Evolutionary conservation across 2,888 invertebrate species (phyloP).

Genomic region (Drosophila borborema): DNA sequence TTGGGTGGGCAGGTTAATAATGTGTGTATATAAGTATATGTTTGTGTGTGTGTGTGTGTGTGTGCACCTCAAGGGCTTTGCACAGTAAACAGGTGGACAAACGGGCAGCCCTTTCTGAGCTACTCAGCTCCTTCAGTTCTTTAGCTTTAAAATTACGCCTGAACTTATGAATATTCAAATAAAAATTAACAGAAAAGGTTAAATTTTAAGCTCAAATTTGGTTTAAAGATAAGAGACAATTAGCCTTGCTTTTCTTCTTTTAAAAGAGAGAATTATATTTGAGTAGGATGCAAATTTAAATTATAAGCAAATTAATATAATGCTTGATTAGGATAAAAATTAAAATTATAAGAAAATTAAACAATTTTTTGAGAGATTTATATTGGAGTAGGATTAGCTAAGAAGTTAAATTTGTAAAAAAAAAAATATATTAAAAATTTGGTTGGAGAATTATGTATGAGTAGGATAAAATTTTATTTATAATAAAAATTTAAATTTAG

Average conservation of each 20-base stretch:
- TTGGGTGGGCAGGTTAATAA: constrained; percentile 42
- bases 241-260: not conserved
- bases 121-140: constrained; percentile 1
- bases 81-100: constrained; percentile 23
- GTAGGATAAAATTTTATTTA: not conserved
- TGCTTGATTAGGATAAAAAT: not conserved
- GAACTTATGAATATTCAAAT: constrained; percentile 26
- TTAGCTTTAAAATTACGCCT: constrained; percentile 9
- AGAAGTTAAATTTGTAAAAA: too few relatives aligned
- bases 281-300: not conserved
- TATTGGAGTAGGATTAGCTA: too few relatives aligned
- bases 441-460: too few relatives aligned
- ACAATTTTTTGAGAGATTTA: too few relatives aligned
- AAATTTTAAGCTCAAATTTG: not conserved
- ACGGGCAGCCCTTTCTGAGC: constrained; percentile 7
- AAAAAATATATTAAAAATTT: too few relatives aligned
- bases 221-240: not conserved
- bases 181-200: constrained; percentile 1
- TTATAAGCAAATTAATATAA: not conserved
- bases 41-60: not conserved
- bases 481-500: not conserved
- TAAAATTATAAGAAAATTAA: too few relatives aligned
- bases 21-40: constrained; percentile 5
- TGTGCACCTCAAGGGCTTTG: constrained; percentile 35
- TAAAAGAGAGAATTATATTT: not conserved